Percentiles rank a stretch among this genome's conserved stretches.
phyloP scores from a whole-genome alignment of 2,888 invertebrate genomes.

The Mantis religiosa region DNA sequence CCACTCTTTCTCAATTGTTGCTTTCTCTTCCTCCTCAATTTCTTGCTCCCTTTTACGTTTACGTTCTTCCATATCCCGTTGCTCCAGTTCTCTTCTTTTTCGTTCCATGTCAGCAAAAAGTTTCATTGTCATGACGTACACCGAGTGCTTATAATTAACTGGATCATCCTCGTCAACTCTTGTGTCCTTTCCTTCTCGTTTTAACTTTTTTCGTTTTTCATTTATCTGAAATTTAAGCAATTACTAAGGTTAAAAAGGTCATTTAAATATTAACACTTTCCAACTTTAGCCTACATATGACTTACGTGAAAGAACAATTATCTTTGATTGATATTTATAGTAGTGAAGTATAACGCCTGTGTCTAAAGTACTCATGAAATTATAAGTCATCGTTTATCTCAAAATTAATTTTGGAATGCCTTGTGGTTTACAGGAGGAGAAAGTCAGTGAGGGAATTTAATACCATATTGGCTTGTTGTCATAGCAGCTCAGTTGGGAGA shows the following conservation, averaged over 20 bases:
- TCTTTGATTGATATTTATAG: no score
- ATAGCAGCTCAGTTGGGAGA: no score
- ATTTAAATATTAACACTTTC: background rate
- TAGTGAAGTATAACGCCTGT: no score
- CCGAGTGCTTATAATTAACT: constrained; percentile 80
- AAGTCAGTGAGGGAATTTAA: no score
- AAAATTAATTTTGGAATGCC: no score
- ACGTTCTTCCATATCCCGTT: constrained; percentile 86
- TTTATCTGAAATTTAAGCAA: constrained; percentile 58
- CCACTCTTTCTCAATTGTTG: constrained; percentile 91
- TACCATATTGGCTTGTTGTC: no score
- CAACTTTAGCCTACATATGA: no score
- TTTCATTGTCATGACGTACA: constrained; percentile 99
- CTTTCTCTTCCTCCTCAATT: constrained; percentile 86
- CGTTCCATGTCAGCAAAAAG: constrained; percentile 94
- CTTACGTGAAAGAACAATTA: no score
- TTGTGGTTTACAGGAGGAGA: no score
- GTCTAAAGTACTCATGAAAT: no score
- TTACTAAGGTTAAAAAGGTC: constrained; percentile 34
- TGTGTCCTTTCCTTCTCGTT: constrained; percentile 77
- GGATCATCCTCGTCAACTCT: constrained; percentile 83
- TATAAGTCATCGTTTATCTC: no score
- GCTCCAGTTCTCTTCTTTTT: constrained; percentile 79
- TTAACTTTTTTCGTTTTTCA: constrained; percentile 90
- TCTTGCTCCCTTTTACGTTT: constrained; percentile 92